These are phyloP conservation scores for Coendou prehensilis DNA, from an alignment of 2,797 vertebrate genomes.

Conservation along the genomic window DNA sequence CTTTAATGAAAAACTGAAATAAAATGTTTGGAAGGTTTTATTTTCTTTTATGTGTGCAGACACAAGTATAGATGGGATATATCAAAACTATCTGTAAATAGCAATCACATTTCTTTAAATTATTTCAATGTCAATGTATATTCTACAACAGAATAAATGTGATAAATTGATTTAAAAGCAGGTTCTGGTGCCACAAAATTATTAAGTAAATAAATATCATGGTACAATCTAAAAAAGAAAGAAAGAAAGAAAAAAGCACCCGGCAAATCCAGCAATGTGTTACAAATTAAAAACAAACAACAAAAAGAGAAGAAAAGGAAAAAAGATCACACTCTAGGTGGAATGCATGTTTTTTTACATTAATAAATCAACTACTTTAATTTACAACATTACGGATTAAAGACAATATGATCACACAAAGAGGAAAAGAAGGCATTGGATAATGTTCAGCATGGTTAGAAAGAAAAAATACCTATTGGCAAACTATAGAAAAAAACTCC, in stretches of 20 bases:
- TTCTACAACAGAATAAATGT: slow-evolving; percentile 85
- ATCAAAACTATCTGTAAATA: slow-evolving; percentile 86
- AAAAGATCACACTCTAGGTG: neutral
- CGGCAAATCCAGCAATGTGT: neutral
- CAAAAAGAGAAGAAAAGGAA: neutral
- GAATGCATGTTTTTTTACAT: neutral
- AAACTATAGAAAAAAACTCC: neutral
- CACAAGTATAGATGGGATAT: slow-evolving; percentile 75
- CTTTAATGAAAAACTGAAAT: slow-evolving; percentile 71
- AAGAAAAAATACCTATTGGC: neutral
- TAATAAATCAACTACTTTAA: neutral
- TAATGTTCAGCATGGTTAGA: neutral
- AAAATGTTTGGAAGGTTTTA: slow-evolving; percentile 60
- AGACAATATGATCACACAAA: neutral
- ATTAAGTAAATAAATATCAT: slow-evolving; percentile 83
- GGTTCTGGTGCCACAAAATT: slow-evolving; percentile 77
- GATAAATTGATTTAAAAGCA: slow-evolving; percentile 83
- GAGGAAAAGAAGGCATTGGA: neutral
- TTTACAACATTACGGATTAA: neutral
- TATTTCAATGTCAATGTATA: slow-evolving; percentile 84
- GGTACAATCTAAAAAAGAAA: slow-evolving; percentile 81
- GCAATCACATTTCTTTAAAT: slow-evolving; percentile 80
- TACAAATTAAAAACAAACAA: neutral
- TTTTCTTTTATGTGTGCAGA: slow-evolving; percentile 83
- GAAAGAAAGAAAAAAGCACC: neutral